Conservation (phyloP, 2,797 vertebrate genomes). For the Eupleurogrammus muticus region DNA sequence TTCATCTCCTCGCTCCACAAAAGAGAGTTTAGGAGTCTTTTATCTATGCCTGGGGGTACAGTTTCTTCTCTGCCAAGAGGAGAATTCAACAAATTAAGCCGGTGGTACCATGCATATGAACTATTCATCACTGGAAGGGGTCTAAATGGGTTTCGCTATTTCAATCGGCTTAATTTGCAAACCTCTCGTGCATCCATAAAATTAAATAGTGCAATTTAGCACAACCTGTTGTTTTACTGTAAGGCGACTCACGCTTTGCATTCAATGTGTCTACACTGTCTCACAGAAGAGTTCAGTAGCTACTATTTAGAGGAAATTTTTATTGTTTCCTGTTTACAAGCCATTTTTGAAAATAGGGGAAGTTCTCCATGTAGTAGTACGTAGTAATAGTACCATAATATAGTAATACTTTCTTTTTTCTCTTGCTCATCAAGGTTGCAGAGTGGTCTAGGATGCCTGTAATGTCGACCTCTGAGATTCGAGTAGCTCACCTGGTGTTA, state of each 20-base stretch:
- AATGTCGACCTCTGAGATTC: background rate
- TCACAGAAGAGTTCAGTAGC: background rate
- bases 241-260: slow-evolving; percentile 31
- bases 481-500: background rate
- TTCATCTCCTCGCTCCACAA: slow-evolving; percentile 83
- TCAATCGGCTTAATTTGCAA: slow-evolving; percentile 65
- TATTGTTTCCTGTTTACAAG: background rate
- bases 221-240: slow-evolving; percentile 44
- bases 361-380: background rate
- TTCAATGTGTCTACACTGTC: slow-evolving; percentile 22
- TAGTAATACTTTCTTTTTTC: slow-evolving; percentile 6
- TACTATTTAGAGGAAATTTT: slow-evolving; percentile 4
- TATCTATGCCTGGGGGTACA: slow-evolving; percentile 79
- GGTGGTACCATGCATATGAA: slow-evolving; percentile 65
- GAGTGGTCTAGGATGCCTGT: background rate
- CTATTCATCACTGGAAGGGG: slow-evolving; percentile 62
- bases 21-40: slow-evolving; percentile 81
- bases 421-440: background rate
- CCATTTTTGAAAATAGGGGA: background rate
- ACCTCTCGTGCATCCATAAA: slow-evolving; percentile 30
- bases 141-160: slow-evolving; percentile 64
- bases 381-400: too few species aligned
- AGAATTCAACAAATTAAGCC: slow-evolving; percentile 78
- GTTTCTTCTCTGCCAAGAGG: slow-evolving; percentile 73
- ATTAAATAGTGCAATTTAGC: slow-evolving; percentile 25